A percentile compares a stretch with the other conserved stretches of the same genome.
These are phyloP conservation scores for Paramisgurnus dabryanus DNA, from an alignment of 2,113 vertebrate species.

Conservation along the genomic window DNA sequence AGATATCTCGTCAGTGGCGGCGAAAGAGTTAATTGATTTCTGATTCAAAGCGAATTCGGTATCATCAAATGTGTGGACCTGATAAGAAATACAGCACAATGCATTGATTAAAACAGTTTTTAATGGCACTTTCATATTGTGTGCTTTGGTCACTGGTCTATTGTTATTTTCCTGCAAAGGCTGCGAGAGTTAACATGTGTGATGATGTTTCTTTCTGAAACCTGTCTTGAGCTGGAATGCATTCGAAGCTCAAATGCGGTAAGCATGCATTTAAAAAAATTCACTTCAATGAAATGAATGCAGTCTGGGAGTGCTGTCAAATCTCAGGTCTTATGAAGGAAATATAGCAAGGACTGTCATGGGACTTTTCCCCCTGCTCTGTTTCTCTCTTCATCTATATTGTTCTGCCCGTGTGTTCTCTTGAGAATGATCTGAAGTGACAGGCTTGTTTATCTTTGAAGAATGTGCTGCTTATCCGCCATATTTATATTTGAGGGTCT, in stretches of 20 bases:
- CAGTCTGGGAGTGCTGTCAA: slow-evolving; percentile 35
- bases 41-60: no score
- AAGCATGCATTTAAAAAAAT: slow-evolving; percentile 10
- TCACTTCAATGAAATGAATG: slow-evolving; percentile 49
- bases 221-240: slow-evolving; percentile 2
- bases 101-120: no score
- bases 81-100: no score
- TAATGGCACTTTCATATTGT: no score
- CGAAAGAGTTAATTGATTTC: no score
- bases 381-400: neutral
- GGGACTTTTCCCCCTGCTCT: slow-evolving; percentile 10
- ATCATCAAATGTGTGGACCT: no score
- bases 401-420: neutral
- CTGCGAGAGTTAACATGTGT: neutral
- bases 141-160: neutral
- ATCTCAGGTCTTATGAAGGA: slow-evolving; percentile 3
- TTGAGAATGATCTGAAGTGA: slow-evolving; percentile 18
- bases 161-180: neutral
- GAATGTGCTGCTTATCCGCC: slow-evolving; percentile 7
- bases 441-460: slow-evolving; percentile 6
- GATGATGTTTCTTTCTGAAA: neutral
- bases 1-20: no score
- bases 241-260: neutral
- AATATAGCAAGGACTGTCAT: slow-evolving; percentile 1
- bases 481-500: neutral